Evolutionary conservation across 1,140 invertebrate genomes (phyloP).

Genomic region (Chrysoperla carnea): DNA sequence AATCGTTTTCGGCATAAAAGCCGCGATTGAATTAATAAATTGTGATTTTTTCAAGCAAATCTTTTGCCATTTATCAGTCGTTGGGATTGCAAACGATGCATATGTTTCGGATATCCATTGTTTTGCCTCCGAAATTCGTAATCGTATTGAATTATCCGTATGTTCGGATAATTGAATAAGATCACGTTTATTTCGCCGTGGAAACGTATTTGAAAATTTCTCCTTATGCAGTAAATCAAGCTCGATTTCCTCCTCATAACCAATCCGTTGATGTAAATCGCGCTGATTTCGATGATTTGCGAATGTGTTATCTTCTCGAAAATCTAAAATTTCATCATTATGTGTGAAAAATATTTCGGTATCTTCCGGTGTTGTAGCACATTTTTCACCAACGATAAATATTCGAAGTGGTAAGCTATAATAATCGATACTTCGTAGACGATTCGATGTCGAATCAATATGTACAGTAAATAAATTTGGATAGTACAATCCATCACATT

Average conservation of each 20-base stretch:
- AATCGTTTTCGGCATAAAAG: conserved; percentile 55
- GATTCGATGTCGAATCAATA: conserved; percentile 65
- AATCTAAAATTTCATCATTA: conserved; percentile 6
- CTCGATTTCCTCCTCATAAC: neutral
- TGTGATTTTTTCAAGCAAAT: conserved; percentile 62
- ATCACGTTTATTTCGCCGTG: conserved; percentile 5
- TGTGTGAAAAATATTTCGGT: conserved; percentile 10
- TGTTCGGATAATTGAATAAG: conserved; percentile 21
- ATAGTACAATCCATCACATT: conserved; percentile 64
- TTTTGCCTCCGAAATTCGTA: conserved; percentile 46
- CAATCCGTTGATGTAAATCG: neutral
- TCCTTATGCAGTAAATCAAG: neutral
- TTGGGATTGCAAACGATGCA: conserved; percentile 66
- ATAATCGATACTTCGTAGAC: conserved; percentile 61
- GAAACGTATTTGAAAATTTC: neutral
- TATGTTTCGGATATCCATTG: conserved; percentile 71
- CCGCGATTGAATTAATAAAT: conserved; percentile 54
- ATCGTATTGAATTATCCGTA: conserved; percentile 30
- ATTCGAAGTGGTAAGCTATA: conserved; percentile 64
- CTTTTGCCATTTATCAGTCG: conserved; percentile 54
- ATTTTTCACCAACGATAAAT: conserved; percentile 54
- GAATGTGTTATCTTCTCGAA: conserved; percentile 1
- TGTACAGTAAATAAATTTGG: conserved; percentile 71
- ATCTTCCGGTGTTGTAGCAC: conserved; percentile 26
- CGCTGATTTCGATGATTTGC: neutral